Evolutionary conservation across 2,888 invertebrate genomes (phyloP), one percentile per base, ranked within the genome.

Genomic region (Microchrysa polita): DNA sequence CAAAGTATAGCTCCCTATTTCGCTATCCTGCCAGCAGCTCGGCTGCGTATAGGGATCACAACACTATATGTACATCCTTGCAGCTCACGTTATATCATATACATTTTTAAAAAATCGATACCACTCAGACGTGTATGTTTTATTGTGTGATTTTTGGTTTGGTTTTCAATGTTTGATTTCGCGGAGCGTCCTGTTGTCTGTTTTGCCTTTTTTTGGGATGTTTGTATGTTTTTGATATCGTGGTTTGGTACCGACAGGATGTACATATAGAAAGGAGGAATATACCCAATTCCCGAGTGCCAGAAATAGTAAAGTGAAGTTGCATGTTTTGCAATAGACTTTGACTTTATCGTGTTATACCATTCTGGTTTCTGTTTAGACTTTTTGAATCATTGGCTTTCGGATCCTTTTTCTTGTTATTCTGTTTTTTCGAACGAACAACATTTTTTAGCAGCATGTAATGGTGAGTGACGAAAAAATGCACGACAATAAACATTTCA

Each of bases 101-200:
- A 75, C 69, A 72, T 73, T 5, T 7, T 75, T 65, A 75, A 75
- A n/a, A 75, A 75, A 75, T 75, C 75, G 74, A 75, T 75, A 75
- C 63, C 74, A 74, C 75, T 75, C 75, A 75, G 75, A 75, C 75
- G 74, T 74, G 73, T 22, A 74, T 72, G 73, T 48, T 75, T 75
- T 72, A 74, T 75, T 75, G 73, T 75, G 71, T 72, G 67, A 73
- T 59, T 73, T 67, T 73, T 59, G 42, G 69, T 76, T 59, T 71
- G 73, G 73, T 73, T 76, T 76, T 77, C 74, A 75, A 75, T 57
- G 63, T 61, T 72, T 48, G 22, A 34, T 34, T 34, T 34, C 27
- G 27, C 27, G 27, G 7, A 34, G 27, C 27, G 27, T 34, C 27
- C 4, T 34, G 27, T 34, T 34, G 27, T 34, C 27, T n/a, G n/a